Evolutionary conservation across 2,888 invertebrate species (phyloP), one percentile per base, ranked within the genome.

Genomic region (Congeria kusceri): DNA sequence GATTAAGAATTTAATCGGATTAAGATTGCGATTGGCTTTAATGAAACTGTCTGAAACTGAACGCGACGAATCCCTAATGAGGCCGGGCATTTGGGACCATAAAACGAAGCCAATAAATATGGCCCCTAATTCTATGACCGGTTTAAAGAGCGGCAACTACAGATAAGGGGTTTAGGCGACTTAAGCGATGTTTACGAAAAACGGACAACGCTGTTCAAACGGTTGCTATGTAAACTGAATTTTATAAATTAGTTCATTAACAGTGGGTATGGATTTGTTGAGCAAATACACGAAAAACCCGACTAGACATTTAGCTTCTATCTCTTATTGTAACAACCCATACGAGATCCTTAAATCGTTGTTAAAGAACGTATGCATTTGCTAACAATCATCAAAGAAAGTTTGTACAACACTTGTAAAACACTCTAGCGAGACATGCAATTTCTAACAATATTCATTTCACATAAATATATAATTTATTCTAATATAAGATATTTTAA

Each of bases 71-170:
- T 15, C 11, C 32, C 32, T 32, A 32, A 32, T 32, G 32, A 32
- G 32, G 32, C 32, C 11, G n/a, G 20, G 62, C 61, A 70, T 61
- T 53, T 57, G 64, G 64, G 71, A 58, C 73, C 77, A 74, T 67
- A 75, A 80, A 49, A 75, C 47, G 80, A 80, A 80, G 80, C 80
- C 80, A 80, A 80, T 75, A 61, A 63, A 62, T 11, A 11, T 32
- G 32, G 32, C 58, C 68, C 66, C 58, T 39, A 63, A 64, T 69
- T 69, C 68, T 32, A 32, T 32, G 32, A 32, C 32, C 32, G 69
- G 65, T 78, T 78, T 70, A 65, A n/a, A 56, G 64, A 49, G 65
- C 44, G 59, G 44, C 15, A 28, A 53, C 53, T 23, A 18, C 29
- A 18, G 74, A 74, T 74, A 74, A 74, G 46, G 57, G 57, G 29